Base-by-base conservation (phyloP, 2,888 invertebrate genomes). In the Serrognathus titanus region DNA sequence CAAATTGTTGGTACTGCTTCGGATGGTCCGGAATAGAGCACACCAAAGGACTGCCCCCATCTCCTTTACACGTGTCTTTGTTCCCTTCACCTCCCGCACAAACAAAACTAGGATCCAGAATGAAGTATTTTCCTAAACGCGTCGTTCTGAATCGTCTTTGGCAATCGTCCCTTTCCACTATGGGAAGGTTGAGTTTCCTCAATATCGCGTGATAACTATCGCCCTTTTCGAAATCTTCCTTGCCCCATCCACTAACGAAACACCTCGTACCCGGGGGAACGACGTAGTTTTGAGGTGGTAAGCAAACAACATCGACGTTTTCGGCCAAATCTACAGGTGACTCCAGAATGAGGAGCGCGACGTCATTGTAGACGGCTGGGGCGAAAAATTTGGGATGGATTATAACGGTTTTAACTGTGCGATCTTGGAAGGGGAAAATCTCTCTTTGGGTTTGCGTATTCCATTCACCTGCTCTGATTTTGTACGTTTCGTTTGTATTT, bases 171-270 rank as follows among this genome's bases (percentile, higher is more conserved):
- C 81, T 80, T 0, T 80, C 78, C 0, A 92, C 85, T 63, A 90
- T 81, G 24, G 88, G 84, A n/a, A 88, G 65, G 10, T 85, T 84
- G 1, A 90, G 81, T 68, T 85, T 83, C 75, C 89, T 89, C 68
- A 89, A 78, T 51, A 89, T 86, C 1, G 86, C 86, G 41, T 87
- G 86, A 69, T 84, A n/a, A 88, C 9, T 82, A 79, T 2, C 52
- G 24, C 59, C 66, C 67, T 72, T 74, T 85, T 90, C 90, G 63
- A 89, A 90, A 0, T 80, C 73, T 59, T 85, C 81, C 73, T 89
- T 90, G 3, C 92, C 92, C 92, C 92, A 92, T 1, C 92, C 92
- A 55, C 85, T 89, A 31, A 88, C 89, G 48, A 83, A 83, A 68
- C 92, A 92, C 16, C 82, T 76, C 53, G 76, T 78, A 54, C 78